Base-by-base conservation (phyloP, 2,113 vertebrate genomes). In the Leucosticte australis region DNA sequence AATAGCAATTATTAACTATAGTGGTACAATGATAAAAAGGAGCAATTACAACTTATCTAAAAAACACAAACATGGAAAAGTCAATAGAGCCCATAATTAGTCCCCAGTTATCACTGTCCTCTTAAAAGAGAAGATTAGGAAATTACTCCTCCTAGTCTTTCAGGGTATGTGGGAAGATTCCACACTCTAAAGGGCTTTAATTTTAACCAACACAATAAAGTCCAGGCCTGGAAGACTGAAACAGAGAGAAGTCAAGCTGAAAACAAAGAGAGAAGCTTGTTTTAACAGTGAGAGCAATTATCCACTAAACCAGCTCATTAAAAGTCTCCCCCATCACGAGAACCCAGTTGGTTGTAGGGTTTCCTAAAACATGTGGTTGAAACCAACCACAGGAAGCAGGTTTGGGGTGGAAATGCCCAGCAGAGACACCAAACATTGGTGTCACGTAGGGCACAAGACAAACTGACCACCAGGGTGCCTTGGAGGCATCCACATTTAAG, bases 41-140 rank as follows among this genome's bases (percentile, higher is more conserved):
- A 79, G 65, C 46, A 87, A 68, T 52, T 83, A 50, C 10, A 39
- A 77, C 21, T 80, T 50, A 80, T 83, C 83, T 89, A 52, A 83
- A 86, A 90, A 88, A 21, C 7, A 8, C 68, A 75, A 70, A 83
- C 24, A 44, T 4, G 0, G 4, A 73, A 56, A 87, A 69, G 39
- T 64, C 74, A 75, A 68, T 6, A 49, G 37, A 81, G 18, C 30
- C 78, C 70, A 60, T 63, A 79, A 42, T 41, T 77, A 83, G 21
- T 21, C 30, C 46, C 79, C 46, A 91, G 24, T 82, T 91, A 84
- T 75, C 49, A 49, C n/a, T 68, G 65, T 52, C 56, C 31, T 92
- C 47, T 75, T 85, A 26, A 73, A 87, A 95, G 69, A 75, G 80
- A 73, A 78, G 80, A 89, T 84, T 82, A 84, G 84, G 87, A 89